Conservation (phyloP, 2,888 invertebrate species). For the Bursaphelenchus okinawaensis region DNA sequence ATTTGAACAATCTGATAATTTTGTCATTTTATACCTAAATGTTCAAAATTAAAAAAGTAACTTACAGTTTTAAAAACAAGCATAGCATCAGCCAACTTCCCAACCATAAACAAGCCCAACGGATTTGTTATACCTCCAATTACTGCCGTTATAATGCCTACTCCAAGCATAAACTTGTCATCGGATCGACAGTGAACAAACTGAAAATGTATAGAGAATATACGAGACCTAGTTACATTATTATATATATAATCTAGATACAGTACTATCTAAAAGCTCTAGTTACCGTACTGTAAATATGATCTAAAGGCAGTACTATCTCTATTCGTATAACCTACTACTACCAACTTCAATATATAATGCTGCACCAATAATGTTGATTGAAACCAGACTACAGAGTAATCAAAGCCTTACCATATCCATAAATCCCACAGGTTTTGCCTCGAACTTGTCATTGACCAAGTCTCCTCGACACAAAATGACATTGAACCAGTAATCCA, state of each 20-base stretch:
- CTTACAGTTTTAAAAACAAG: background rate
- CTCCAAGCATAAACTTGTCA: background rate
- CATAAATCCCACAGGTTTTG: constrained; percentile 7
- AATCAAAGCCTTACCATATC: constrained; percentile 4
- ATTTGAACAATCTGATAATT: too few species aligned
- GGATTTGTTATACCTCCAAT: constrained; percentile 10
- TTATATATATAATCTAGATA: too few species aligned
- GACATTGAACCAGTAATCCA: constrained; percentile 12
- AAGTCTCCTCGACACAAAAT: constrained; percentile 9
- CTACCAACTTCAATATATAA: too few species aligned
- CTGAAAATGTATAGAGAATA: too few species aligned
- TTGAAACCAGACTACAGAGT: too few species aligned
- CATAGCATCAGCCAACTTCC: background rate
- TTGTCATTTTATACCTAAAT: background rate
- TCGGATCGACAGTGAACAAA: constrained; percentile 1
- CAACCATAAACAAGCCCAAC: constrained; percentile 1
- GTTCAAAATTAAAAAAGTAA: background rate
- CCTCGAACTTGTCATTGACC: constrained; percentile 14
- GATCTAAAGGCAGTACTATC: too few species aligned
- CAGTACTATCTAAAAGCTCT: too few species aligned
- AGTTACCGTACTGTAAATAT: too few species aligned
- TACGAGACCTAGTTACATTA: too few species aligned
- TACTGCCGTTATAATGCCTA: constrained; percentile 3
- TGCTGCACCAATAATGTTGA: too few species aligned
- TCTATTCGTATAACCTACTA: too few species aligned